Evolutionary conservation across 2,113 vertebrate genomes (phyloP).

Genomic region (Erpornis zantholeuca): DNA sequence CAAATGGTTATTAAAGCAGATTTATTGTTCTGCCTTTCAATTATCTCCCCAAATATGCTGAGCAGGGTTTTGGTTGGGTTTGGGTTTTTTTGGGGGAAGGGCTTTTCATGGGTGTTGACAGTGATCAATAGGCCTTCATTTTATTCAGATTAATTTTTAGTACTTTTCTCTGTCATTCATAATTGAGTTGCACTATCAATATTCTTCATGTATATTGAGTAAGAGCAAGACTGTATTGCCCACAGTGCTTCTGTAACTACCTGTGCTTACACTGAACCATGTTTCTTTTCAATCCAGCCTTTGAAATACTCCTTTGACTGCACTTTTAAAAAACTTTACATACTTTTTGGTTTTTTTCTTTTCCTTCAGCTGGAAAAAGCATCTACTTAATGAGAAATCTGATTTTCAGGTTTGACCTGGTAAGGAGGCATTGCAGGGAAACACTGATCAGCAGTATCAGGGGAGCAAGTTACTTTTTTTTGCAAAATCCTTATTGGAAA

Average conservation of each 20-base stretch:
- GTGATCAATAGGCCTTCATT: slow-evolving; percentile 11
- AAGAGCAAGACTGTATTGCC: neutral
- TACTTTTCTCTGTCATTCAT: neutral
- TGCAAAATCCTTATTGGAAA: neutral
- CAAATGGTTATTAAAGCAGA: neutral
- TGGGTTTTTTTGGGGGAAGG: neutral
- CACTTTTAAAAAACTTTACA: neutral
- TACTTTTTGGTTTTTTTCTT: neutral
- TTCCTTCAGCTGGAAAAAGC: neutral
- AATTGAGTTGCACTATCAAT: slow-evolving; percentile 18
- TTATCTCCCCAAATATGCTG: neutral
- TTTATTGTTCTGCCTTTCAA: neutral
- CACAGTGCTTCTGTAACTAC: neutral
- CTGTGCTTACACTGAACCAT: neutral
- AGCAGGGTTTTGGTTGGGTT: neutral
- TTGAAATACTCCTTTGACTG: neutral
- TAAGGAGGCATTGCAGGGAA: neutral
- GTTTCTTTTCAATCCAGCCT: neutral
- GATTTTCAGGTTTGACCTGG: neutral
- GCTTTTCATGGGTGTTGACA: neutral
- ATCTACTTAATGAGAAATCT: neutral
- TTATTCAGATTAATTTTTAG: slow-evolving; percentile 37
- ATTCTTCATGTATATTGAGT: neutral
- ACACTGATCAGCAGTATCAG: neutral
- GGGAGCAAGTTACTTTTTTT: neutral